Evolutionary conservation across 2,888 invertebrate species (phyloP), one percentile per base, ranked within the genome.

Genomic region (Acanthosoma haemorrhoidale): DNA sequence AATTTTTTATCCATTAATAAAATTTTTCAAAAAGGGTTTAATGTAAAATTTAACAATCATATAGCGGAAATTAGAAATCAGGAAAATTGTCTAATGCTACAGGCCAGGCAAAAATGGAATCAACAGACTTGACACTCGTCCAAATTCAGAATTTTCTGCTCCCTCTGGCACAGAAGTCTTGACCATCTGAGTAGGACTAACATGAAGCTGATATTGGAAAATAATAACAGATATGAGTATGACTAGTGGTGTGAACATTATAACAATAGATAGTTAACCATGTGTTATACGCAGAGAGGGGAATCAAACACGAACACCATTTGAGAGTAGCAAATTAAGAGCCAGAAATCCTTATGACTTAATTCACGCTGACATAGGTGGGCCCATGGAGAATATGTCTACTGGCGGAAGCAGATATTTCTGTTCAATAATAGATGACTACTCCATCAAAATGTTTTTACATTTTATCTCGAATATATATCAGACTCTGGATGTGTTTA

Each of bases 361-460:
- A 51, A 73, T 77, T 2, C 74, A 75, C 64, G 70, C 75, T 25
- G 77, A 78, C 71, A 72, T 78, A 5, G 76, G 75, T 64, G 77
- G 76, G 9, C 76, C 76, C 2, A 75, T 77, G 70, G 71, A 74
- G 68, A 59, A 15, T 11, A 36, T 58, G 11, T 77, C 77, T 0
- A 31, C 74, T 4, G 75, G 75, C 5, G 76, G 76, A 6, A 58
- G 51, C 21, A 29, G 34, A 16, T 70, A 68, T 36, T 70, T 70
- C 41, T 13, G 39, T 5, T 39, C 61, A 9, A 15, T 69, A 6
- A 29, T 69, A 16, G 69, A 69, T 39, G 69, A 60, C 21, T 61
- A 57, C 25, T 69, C 61, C 13, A 16, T 60, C 11, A 29, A 61
- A 13, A 39, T n/a, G n/a, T n/a, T n/a, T n/a, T n/a, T n/a, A 38